Evolutionary conservation across 1,140 invertebrate genomes (phyloP), one percentile per base, ranked within the genome.

Genomic region (Zaprionus kolodkinae): DNA sequence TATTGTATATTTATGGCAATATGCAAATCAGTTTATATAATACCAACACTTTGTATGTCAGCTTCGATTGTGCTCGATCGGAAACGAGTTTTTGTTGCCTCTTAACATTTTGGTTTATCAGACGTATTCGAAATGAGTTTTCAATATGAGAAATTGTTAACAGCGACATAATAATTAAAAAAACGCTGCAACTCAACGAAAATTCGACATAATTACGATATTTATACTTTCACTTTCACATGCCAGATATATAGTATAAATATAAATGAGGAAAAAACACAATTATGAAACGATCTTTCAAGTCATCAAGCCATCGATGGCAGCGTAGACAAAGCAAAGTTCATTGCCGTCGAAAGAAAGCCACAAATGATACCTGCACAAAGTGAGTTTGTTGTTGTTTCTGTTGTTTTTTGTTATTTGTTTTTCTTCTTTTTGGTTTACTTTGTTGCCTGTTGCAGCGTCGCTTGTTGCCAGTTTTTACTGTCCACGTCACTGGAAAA

Each of bases 11-110:
- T 57, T 43, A 68, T 60, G 64, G 48, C 64, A 68, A 63, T 75
- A 89, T 88, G 85, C 72, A 88, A 88, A 88, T 79, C 35, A 54
- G 66, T 43, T 89, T 85, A 88, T 85, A 89, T 85, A 88, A 87
- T 64, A 63, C 64, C 56, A 67, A 17, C 55, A 78, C 70, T 48
- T 48, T 48, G 45, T 40, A 13, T 15, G 55, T 35, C 33, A 55
- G 27, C 15, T 33, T 35, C 50, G 64, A 54, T 70, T 54, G 64
- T 54, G 55, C 69, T n/a, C 36, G 40, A 63, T 35, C 61, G 3
- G 5, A 88, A 88, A 88, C 84, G 50, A 66, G 84, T 88, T 87
- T 87, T 88, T 88, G 33, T 56, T 27, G 40, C 11, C 43, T 61
- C 55, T 56, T 33, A 35, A 52, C 12, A 52, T 76, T 65, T 67